These are phyloP conservation scores for Melanotaenia boesemani DNA, from an alignment of 2,797 vertebrate genomes.

Conservation along the genomic window DNA sequence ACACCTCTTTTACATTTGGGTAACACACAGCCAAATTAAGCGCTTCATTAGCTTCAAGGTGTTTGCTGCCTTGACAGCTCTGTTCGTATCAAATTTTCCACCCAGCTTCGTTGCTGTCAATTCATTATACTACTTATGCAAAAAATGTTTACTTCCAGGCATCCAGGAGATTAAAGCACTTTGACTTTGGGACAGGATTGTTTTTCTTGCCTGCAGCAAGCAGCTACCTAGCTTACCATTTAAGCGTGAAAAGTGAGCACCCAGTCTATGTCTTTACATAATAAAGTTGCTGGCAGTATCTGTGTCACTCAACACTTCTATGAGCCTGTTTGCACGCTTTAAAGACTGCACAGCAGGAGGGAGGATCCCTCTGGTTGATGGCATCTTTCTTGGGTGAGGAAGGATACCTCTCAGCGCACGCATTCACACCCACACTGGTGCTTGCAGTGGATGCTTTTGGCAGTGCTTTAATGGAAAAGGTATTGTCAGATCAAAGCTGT, in stretches of 20 bases:
- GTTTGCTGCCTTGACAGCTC: slow-evolving; percentile 20
- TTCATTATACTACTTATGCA: slow-evolving; percentile 27
- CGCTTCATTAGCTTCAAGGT: slow-evolving; percentile 27
- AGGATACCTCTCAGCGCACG: slow-evolving; percentile 3
- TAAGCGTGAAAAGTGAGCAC: slow-evolving; percentile 7
- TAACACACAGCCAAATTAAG: slow-evolving; percentile 5
- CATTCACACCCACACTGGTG: not conserved
- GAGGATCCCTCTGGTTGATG: not conserved
- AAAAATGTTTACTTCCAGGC: slow-evolving; percentile 22
- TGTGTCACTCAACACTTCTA: slow-evolving; percentile 12
- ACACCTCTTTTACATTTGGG: slow-evolving; percentile 5
- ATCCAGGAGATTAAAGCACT: slow-evolving; percentile 23
- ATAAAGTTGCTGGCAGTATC: not conserved
- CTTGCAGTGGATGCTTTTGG: slow-evolving; percentile 22
- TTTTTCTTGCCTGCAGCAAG: slow-evolving; percentile 17
- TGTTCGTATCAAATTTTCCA: slow-evolving; percentile 11
- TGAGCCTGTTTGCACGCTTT: slow-evolving; percentile 25
- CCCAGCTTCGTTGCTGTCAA: slow-evolving; percentile 8
- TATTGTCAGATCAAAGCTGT: slow-evolving; percentile 56
- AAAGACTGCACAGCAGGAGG: slow-evolving; percentile 15
- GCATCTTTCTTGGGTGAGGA: not conserved
- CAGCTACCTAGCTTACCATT: slow-evolving; percentile 27
- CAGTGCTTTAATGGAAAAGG: slow-evolving; percentile 40
- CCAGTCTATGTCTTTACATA: slow-evolving; percentile 2
- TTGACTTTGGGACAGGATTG: slow-evolving; percentile 26